Percentiles rank a stretch among this genome's conserved stretches.
phyloP scores from a whole-genome alignment of 1,140 invertebrate species.

The Drosophila athabasca region DNA sequence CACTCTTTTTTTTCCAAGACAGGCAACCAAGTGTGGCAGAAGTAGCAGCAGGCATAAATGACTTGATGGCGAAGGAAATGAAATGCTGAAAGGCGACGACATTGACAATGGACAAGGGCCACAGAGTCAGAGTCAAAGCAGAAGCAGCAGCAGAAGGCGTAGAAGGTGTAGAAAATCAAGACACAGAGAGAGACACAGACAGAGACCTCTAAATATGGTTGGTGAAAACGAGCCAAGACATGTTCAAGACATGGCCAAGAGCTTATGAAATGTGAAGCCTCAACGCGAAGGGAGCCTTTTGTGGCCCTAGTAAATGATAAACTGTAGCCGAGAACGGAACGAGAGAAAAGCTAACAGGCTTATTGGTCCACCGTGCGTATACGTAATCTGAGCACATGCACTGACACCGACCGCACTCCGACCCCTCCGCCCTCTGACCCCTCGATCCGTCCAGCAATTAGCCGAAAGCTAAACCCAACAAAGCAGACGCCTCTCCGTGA shows the following conservation, averaged over 20 bases:
- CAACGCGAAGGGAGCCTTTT: slow-evolving; percentile 32
- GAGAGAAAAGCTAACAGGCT: slow-evolving; percentile 40
- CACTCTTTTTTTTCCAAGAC: slow-evolving; percentile 13
- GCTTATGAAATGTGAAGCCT: slow-evolving; percentile 77
- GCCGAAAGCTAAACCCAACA: slow-evolving; percentile 47
- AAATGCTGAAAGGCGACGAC: slow-evolving; percentile 74
- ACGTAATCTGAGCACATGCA: slow-evolving; percentile 65
- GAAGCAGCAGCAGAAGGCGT: slow-evolving; percentile 15
- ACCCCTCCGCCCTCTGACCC: neutral
- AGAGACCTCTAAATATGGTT: slow-evolving; percentile 19
- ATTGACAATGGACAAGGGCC: slow-evolving; percentile 67
- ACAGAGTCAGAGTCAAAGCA: slow-evolving; percentile 13
- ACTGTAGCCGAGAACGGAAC: slow-evolving; percentile 34
- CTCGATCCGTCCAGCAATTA: slow-evolving; percentile 51
- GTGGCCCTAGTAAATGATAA: slow-evolving; percentile 45
- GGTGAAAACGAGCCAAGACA: slow-evolving; percentile 40
- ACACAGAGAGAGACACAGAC: slow-evolving; percentile 24
- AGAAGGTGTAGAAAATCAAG: slow-evolving; percentile 58
- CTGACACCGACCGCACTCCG: slow-evolving; percentile 49
- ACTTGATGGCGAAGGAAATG: slow-evolving; percentile 69
- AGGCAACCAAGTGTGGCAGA: slow-evolving; percentile 65
- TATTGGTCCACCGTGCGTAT: slow-evolving; percentile 42
- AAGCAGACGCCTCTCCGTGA: slow-evolving; percentile 54
- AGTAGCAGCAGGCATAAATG: slow-evolving; percentile 40
- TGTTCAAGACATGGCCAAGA: slow-evolving; percentile 52